A percentile compares a stretch with the other conserved stretches of the same genome.
phyloP scores from a whole-genome alignment of 2,888 invertebrate species.

The Sinodicranocentrus sp. region DNA sequence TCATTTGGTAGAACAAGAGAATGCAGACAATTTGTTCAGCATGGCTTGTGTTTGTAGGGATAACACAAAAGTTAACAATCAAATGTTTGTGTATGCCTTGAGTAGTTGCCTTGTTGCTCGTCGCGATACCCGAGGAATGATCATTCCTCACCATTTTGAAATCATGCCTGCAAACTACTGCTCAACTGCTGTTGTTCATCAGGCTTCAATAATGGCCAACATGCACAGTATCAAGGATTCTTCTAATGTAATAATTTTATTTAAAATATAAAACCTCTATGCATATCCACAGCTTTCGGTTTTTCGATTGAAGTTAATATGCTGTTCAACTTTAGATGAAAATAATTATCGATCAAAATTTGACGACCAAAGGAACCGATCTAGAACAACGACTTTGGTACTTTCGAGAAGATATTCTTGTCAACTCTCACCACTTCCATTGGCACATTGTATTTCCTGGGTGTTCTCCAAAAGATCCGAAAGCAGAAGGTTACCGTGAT shows the following conservation, averaged over 20 bases:
- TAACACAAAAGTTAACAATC: conserved; percentile 63
- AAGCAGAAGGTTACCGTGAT: conserved; percentile 83
- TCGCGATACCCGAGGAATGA: conserved; percentile 84
- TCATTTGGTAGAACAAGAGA: not conserved
- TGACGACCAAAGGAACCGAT: conserved; percentile 86
- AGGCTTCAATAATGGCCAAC: conserved; percentile 64
- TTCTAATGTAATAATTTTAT: no score
- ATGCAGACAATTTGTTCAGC: conserved; percentile 45
- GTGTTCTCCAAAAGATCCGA: conserved; percentile 79
- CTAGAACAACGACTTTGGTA: conserved; percentile 88
- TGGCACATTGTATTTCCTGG: conserved; percentile 92
- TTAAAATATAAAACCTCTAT: no score
- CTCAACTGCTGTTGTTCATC: conserved; percentile 42
- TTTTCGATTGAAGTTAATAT: not conserved
- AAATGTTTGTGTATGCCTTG: conserved; percentile 86
- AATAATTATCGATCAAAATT: conserved; percentile 79
- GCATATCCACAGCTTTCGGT: no score
- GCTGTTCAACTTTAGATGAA: conserved; percentile 68
- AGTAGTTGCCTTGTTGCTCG: conserved; percentile 88
- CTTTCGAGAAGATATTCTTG: conserved; percentile 92
- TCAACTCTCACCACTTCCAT: conserved; percentile 90
- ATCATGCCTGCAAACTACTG: conserved; percentile 89
- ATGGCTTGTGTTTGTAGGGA: conserved; percentile 71
- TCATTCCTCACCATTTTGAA: conserved; percentile 87
- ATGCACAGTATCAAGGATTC: conserved; percentile 16